Evolutionary conservation across 30 jellyfish, hydroid and myxozoan genomes (phyloP).

Genomic region (Nemopilema nomurai): DNA sequence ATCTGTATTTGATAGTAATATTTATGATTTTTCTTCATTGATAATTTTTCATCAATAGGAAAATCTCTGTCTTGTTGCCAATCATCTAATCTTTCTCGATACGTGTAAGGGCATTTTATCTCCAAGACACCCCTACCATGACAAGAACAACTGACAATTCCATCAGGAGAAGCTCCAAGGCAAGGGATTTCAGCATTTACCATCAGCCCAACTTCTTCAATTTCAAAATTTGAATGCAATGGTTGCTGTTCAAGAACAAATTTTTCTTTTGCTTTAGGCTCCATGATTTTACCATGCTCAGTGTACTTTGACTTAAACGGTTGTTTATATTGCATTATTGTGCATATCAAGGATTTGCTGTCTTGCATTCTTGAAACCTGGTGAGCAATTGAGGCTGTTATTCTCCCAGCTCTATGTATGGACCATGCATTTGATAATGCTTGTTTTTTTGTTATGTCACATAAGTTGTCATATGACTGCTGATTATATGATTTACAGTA

Average conservation of each 20-base stretch:
- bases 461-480: slow-evolving; percentile 28
- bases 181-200: slow-evolving; percentile 26
- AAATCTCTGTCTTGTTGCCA: slow-evolving; percentile 25
- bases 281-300: slow-evolving; percentile 28
- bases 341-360: slow-evolving; percentile 21
- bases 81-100: slow-evolving; percentile 19
- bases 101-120: slow-evolving; percentile 20
- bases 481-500: slow-evolving; percentile 16
- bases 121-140: slow-evolving; percentile 34
- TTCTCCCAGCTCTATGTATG: slow-evolving; percentile 58
- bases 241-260: slow-evolving; percentile 7
- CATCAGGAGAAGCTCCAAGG: slow-evolving; percentile 54
- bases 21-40: slow-evolving; percentile 2
- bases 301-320: slow-evolving; percentile 34
- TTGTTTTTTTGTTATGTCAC: slow-evolving; percentile 16
- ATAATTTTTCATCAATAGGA: not conserved
- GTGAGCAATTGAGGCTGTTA: slow-evolving; percentile 33
- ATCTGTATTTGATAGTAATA: slow-evolving; percentile 29
- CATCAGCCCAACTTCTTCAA: slow-evolving; percentile 15
- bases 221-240: slow-evolving; percentile 13
- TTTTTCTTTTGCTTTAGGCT: not conserved
- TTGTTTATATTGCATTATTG: slow-evolving; percentile 56
- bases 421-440: slow-evolving; percentile 1
- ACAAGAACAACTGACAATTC: slow-evolving; percentile 13
- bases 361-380: slow-evolving; percentile 33